Evolutionary conservation across 2,888 invertebrate genomes (phyloP).

Genomic region (Trissoscelio sp.): DNA sequence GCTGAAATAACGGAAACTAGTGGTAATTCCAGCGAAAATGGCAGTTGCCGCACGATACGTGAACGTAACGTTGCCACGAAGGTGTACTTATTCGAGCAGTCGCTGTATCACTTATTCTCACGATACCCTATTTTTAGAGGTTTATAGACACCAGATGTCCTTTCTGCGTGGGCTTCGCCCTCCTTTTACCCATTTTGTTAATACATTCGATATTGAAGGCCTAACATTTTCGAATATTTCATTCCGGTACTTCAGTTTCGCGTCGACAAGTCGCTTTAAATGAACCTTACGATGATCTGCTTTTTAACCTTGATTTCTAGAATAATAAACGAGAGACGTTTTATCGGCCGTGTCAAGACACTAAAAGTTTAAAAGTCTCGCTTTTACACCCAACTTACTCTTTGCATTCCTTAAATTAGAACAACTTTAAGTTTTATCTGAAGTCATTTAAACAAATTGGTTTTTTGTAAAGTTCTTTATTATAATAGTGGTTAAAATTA

Average conservation of each 20-base stretch:
- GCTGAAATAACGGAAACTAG: slow-evolving; percentile 18
- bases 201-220: slow-evolving; percentile 2
- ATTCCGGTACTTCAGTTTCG: not conserved
- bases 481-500: no score
- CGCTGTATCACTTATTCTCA: slow-evolving; percentile 43
- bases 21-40: slow-evolving; percentile 38
- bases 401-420: not conserved
- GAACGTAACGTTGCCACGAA: slow-evolving; percentile 12
- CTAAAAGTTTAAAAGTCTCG: slow-evolving; percentile 8
- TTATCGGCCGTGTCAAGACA: not conserved
- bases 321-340: slow-evolving; percentile 8
- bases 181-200: slow-evolving; percentile 16
- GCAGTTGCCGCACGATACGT: not conserved
- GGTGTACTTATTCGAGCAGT: slow-evolving; percentile 20
- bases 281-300: not conserved
- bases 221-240: slow-evolving; percentile 9
- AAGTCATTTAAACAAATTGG: no score
- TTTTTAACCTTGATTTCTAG: slow-evolving; percentile 14
- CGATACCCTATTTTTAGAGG: slow-evolving; percentile 46
- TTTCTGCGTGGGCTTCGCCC: slow-evolving; percentile 10
- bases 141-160: slow-evolving; percentile 57
- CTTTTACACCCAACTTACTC: not conserved
- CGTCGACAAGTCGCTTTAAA: not conserved
- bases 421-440: not conserved
- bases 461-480: no score